A percentile compares a stretch with the other conserved stretches of the same genome.
These are phyloP conservation scores for Sycophila sp. DNA, from an alignment of 1,140 invertebrate genomes.

Conservation along the genomic window DNA sequence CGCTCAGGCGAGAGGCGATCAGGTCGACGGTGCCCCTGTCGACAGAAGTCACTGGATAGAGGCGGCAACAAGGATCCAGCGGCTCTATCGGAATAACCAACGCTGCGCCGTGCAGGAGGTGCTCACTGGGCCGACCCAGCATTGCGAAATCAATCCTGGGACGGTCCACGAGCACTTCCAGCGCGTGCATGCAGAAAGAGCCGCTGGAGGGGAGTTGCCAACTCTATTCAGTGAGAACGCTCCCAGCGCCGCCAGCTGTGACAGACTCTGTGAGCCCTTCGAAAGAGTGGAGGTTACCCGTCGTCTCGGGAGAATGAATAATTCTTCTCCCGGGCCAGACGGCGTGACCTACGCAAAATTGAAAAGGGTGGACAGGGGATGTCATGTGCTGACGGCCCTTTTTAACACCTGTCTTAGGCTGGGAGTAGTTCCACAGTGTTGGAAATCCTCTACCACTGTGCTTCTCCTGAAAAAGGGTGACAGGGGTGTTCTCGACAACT, in stretches of 20 bases:
- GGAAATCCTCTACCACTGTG: constrained; percentile 46
- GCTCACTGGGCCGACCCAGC: neutral
- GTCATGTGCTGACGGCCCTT: neutral
- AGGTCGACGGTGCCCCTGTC: no score
- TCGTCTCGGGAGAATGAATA: neutral
- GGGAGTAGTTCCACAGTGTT: neutral
- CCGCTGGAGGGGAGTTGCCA: neutral
- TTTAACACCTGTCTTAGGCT: neutral
- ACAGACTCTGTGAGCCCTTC: neutral
- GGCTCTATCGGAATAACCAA: neutral
- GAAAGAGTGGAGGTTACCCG: neutral
- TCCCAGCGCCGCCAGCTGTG: neutral
- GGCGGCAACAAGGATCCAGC: neutral
- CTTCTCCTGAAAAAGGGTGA: constrained; percentile 53
- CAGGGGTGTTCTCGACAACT: constrained; percentile 45
- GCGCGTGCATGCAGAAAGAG: neutral
- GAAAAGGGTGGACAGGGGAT: neutral
- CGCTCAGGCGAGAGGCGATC: neutral
- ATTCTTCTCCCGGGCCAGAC: neutral
- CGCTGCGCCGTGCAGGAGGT: neutral
- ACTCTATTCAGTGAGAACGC: neutral
- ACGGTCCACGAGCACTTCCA: neutral
- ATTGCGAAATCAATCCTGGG: neutral
- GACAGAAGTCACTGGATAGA: neutral
- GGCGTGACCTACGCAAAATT: neutral